phyloP scores from a whole-genome alignment of 2,888 invertebrate species.

The Drosophila pseudotakahashii region DNA sequence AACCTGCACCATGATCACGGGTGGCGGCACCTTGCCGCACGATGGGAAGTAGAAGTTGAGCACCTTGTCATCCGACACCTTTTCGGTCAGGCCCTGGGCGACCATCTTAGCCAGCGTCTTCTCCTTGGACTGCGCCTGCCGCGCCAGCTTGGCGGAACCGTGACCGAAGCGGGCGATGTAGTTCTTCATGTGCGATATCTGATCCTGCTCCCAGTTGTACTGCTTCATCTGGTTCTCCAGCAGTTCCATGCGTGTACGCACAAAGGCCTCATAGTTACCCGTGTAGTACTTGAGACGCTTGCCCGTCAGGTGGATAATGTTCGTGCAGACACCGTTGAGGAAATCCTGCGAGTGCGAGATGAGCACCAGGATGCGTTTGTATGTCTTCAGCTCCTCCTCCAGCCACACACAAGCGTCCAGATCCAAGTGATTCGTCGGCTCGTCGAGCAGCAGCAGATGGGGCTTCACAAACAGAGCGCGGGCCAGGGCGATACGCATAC shows the following conservation, averaged over 20 bases:
- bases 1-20: constrained; percentile 99
- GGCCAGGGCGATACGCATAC: constrained; percentile 99
- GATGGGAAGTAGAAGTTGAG: constrained; percentile 98
- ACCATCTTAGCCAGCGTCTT: constrained; percentile 99
- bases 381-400: constrained; percentile 98
- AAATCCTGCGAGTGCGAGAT: constrained; percentile 99
- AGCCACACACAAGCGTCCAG: constrained; percentile 99
- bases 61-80: constrained; percentile 94
- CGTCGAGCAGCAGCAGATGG: constrained; percentile 97
- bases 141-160: constrained; percentile 98
- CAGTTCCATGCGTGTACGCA: constrained; percentile 96
- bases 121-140: constrained; percentile 99
- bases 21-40: constrained; percentile 98
- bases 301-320: constrained; percentile 97
- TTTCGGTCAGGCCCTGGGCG: constrained; percentile 97
- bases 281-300: constrained; percentile 97
- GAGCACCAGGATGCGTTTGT: constrained; percentile 97
- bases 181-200: constrained; percentile 99
- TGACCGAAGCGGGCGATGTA: constrained; percentile 99
- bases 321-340: constrained; percentile 98
- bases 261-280: constrained; percentile 98
- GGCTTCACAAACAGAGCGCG: constrained; percentile 99
- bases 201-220: constrained; percentile 99
- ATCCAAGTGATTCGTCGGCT: constrained; percentile 99
- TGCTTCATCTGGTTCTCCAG: constrained; percentile 99